Evolutionary conservation across 2,797 vertebrate species (phyloP), one percentile per base, ranked within the genome.

Genomic region (Ptychobarbus kaznakovi): DNA sequence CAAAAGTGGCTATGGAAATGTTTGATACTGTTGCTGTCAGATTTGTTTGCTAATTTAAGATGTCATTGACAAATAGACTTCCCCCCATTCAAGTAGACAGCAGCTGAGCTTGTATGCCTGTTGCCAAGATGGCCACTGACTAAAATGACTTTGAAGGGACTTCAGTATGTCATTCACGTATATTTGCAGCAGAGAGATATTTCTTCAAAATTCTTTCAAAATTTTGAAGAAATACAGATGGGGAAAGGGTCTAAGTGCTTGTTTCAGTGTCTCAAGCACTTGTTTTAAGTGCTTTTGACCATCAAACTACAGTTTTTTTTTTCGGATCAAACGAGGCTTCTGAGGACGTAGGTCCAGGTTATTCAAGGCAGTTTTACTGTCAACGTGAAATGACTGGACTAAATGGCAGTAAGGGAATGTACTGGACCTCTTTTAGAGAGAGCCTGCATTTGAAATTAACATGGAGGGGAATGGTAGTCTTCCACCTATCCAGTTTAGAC

Each of bases 381-480:
- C 81, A 83, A 12, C 2, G 15, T 32, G 38, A 73, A 56, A 79
- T 80, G 53, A 16, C 74, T 81, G 49, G 22, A 3, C 28, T 72
- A 79, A 68, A 53, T n/a, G n/a, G 69, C 22, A 20, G 9, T 38
- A 15, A 38, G 35, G 15, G 22, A 76, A 80, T 70, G 61, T 42
- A 35, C 85, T 66, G 16, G 15, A 65, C 81, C 73, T 76, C 69
- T 66, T 79, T 38, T 25, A 51, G 78, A 76, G 79, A 89, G 80
- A 81, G 80, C 56, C 86, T 86, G 77, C 61, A 32, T 87, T 88
- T 88, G 83, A 89, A 88, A 87, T 89, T 51, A 89, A 88, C 73
- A 82, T 87, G 77, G 82, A 84, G 80, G 85, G 77, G 77, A 90
- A 88, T 79, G 80, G 73, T 86, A 81, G 81, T 86, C 81, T 90